Base-by-base conservation (phyloP, 1,140 invertebrate species). In the Pachyrhynchus sulphureomaculatus region DNA sequence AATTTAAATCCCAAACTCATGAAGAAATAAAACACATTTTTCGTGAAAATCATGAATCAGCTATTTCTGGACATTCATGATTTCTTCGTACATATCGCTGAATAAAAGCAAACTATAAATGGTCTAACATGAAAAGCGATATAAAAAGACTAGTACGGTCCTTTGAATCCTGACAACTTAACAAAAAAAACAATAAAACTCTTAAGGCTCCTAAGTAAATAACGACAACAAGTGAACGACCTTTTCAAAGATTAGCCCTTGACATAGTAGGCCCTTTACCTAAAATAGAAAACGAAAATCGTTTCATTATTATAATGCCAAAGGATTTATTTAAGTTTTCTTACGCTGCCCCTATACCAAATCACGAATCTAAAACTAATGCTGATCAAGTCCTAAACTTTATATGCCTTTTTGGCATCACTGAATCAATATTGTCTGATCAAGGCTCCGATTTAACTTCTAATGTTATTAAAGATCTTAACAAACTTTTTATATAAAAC, bases 211-310 rank as follows among this genome's bases (percentile, higher is more conserved):
- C 73, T 12, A 72, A 70, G 70, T 51, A 72, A 64, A 75, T 75
- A 6, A 73, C 71, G 4, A 66, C 65, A 9, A 74, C 67, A 3
- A 67, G 64, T 13, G 52, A 61, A 15, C 44, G 48, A 62, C 65
- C 69, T 8, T 72, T 68, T 41, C 21, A 69, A 65, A 44, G 57
- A 34, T 17, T 69, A 48, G 47, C 65, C 29, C 34, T 74, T 2
- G 70, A 74, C 57, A 70, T 74, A n/a, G 71, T 75, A 24, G 72
- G 73, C 21, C 74, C 72, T 15, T 53, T 76, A 47, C 53, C 69
- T 6, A 32, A 65, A 13, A 67, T 67, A 2, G 61, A 54, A 51
- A 55, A 44, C 2, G 63, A 59, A 8, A 67, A 69, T 33, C 57
- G 36, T 57, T 76, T 56, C 41, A 68, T 75, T 15, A 21, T 73